Base-by-base conservation (phyloP, 2,888 invertebrate genomes). In the Eupithecia subumbrata region DNA sequence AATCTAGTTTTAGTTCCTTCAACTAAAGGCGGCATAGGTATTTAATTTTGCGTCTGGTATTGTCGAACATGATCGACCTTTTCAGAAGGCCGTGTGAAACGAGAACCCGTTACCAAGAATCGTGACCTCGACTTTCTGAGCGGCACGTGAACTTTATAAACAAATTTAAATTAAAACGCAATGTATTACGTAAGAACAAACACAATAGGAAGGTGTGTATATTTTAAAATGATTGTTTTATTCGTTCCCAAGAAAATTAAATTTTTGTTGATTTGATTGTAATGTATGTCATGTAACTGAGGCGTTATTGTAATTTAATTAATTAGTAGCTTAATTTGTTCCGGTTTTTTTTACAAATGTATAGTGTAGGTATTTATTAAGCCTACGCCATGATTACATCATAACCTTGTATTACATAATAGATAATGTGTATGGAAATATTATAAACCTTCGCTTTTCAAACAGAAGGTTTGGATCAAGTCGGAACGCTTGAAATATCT, bases 401-500 rank as follows among this genome's bases (percentile, higher is more conserved):
- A 37, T 4, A 37, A 37, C 22, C 52, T 56, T 22, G 4, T 56
- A 56, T n/a, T 22, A 56, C 22, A 56, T 22, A 56, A 9, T 11
- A n/a, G 5, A 48, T 18, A 18, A 14, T 45, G 16, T 7, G 18
- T 48, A n/a, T 8, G 18, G 1, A 7, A 48, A 48, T 48, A 48
- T 48, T 7, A 8, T 48, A 52, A 56, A 48, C 18, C 25, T 25
- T 5, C 34, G 3, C 16, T 64, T 64, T 11, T 11, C 34, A 9
- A 37, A 66, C 37, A 40, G 40, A 25, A 69, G 75, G 72, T 77
- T 22, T 48, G 64, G 70, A 66, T 60, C 37, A 76, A 69, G 72
- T 78, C 18, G n/a, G n/a, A 37, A 37, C 37, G 52, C 64, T 73
- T 25, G 34, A 75, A 68, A 25, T 60, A 77, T 74, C 89, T 96